Evolutionary conservation across 2,113 vertebrate genomes (phyloP).

Genomic region (Cephalopholis sonnerati): DNA sequence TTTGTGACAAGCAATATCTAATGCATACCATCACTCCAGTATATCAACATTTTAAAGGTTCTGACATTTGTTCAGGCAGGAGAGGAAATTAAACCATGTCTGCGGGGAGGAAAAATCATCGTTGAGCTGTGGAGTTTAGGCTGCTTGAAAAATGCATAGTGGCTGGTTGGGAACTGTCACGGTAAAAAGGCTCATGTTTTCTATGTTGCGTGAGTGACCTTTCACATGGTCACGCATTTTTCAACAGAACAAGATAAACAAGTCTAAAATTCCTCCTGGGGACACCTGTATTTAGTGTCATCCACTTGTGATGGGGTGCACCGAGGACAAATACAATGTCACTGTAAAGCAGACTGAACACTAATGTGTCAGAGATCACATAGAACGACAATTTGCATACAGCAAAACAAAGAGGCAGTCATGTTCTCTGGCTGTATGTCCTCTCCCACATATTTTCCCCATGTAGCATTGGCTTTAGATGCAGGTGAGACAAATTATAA

Average conservation of each 20-base stretch:
- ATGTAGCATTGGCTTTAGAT: too few species aligned
- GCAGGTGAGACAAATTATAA: neutral
- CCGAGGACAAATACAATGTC: neutral
- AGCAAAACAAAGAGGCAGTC: neutral
- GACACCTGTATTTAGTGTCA: neutral
- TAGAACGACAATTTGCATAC: neutral
- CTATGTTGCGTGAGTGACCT: neutral
- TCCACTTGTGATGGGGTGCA: neutral
- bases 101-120: neutral
- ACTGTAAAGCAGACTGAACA: neutral
- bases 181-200: neutral
- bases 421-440: too few species aligned
- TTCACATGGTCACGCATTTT: neutral
- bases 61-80: neutral
- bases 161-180: neutral
- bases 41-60: neutral
- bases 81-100: neutral
- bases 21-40: neutral
- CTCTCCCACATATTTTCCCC: neutral
- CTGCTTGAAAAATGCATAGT: neutral
- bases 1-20: neutral
- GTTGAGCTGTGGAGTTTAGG: slow-evolving; percentile 10
- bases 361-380: neutral
- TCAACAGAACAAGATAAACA: neutral
- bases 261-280: too few species aligned